Percentiles rank a stretch among this genome's conserved stretches.
Conservation (phyloP, 2,888 invertebrate genomes). For the Camptogramma bilineatum region DNA sequence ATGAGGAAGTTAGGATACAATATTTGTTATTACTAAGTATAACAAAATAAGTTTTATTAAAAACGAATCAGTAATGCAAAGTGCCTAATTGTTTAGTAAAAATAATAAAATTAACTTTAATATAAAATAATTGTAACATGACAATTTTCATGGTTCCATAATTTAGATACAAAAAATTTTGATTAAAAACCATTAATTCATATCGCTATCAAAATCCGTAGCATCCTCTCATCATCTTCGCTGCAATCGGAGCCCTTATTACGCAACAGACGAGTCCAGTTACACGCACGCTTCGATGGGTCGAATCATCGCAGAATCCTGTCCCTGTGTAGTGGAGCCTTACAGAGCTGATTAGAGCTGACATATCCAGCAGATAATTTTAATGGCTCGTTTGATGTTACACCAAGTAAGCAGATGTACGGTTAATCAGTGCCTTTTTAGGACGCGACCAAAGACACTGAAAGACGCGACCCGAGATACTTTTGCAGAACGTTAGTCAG, state of each 20-base stretch:
- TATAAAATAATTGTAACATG: too few relatives aligned
- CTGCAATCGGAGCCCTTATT: conserved; percentile 33
- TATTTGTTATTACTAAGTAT: too few relatives aligned
- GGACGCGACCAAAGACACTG: not conserved
- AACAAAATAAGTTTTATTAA: too few relatives aligned
- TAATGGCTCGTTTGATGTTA: conserved; percentile 69
- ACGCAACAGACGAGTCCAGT: conserved; percentile 29
- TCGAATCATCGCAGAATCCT: conserved; percentile 37
- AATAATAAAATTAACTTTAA: too few relatives aligned
- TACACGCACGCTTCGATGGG: conserved; percentile 44
- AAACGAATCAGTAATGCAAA: too few relatives aligned
- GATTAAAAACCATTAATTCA: too few relatives aligned
- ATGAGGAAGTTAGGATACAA: too few relatives aligned
- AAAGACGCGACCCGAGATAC: not conserved
- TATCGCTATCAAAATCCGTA: not conserved
- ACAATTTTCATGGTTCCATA: too few relatives aligned
- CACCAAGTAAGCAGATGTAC: conserved; percentile 55
- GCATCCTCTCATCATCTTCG: conserved; percentile 1
- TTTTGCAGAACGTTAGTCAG: not conserved
- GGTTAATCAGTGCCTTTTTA: conserved; percentile 29
- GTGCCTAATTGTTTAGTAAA: too few relatives aligned
- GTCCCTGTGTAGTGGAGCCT: conserved; percentile 40
- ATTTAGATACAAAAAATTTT: too few relatives aligned
- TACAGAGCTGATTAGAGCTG: conserved; percentile 71
- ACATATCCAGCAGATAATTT: conserved; percentile 69